These are phyloP conservation scores for Berghia stephanieae DNA, from an alignment of 1,140 invertebrate genomes.

Conservation along the genomic window DNA sequence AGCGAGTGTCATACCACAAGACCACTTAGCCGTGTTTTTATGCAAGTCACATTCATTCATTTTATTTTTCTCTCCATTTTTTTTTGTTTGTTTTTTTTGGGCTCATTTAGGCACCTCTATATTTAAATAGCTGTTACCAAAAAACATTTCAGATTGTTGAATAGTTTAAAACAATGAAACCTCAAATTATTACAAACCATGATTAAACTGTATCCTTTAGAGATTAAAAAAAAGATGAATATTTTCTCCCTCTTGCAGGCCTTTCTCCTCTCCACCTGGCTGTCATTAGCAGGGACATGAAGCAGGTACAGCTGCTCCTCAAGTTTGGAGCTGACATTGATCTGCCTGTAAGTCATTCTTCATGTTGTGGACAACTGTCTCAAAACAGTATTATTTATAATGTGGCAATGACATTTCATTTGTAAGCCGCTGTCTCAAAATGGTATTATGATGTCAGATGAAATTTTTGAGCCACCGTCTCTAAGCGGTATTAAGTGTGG, in stretches of 20 bases:
- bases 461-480: too few relatives aligned
- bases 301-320: constrained; percentile 40
- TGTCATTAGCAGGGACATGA: constrained; percentile 44
- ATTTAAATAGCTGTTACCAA: neutral
- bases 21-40: too few relatives aligned
- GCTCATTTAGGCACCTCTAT: neutral
- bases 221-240: too few relatives aligned
- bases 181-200: too few relatives aligned
- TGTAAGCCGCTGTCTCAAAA: too few relatives aligned
- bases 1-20: too few relatives aligned
- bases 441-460: too few relatives aligned
- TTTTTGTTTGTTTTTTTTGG: neutral
- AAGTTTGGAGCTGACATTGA: constrained; percentile 45
- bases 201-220: too few relatives aligned
- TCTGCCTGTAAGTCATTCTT: constrained; percentile 38
- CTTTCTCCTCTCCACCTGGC: constrained; percentile 56
- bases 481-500: neutral
- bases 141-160: neutral
- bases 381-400: too few relatives aligned
- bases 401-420: too few relatives aligned
- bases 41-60: neutral
- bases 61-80: constrained; percentile 1
- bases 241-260: constrained; percentile 36
- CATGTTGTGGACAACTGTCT: neutral
- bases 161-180: too few relatives aligned